Percentiles rank a stretch among this genome's conserved stretches.
These are phyloP conservation scores for Clunio marinus DNA, from an alignment of 2,888 invertebrate species.

Conservation along the genomic window DNA sequence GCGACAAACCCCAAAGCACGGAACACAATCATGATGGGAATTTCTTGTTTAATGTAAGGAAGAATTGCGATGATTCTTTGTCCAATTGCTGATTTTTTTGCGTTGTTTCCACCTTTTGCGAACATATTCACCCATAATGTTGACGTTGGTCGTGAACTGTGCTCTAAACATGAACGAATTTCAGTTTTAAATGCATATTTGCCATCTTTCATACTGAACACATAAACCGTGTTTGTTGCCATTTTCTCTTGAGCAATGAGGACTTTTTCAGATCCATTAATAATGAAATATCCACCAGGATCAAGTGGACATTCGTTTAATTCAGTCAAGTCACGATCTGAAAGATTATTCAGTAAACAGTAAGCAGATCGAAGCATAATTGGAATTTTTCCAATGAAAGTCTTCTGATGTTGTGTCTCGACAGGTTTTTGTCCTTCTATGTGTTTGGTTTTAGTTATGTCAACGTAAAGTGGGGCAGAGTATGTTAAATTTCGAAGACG, in stretches of 20 bases:
- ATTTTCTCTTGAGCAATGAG: constrained; percentile 99
- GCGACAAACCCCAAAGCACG: constrained; percentile 99
- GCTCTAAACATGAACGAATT: constrained; percentile 90
- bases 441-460: constrained; percentile 93
- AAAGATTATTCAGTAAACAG: constrained; percentile 87
- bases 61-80: constrained; percentile 96
- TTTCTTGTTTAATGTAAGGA: constrained; percentile 98
- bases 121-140: constrained; percentile 99
- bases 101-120: constrained; percentile 96
- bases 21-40: constrained; percentile 99
- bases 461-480: constrained; percentile 97
- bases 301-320: constrained; percentile 98
- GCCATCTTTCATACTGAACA: constrained; percentile 99
- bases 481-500: constrained; percentile 94
- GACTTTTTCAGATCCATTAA: constrained; percentile 98
- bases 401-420: constrained; percentile 73
- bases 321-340: constrained; percentile 98
- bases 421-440: constrained; percentile 87
- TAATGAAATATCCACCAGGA: constrained; percentile 99
- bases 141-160: constrained; percentile 92
- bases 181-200: constrained; percentile 99
- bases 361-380: constrained; percentile 99
- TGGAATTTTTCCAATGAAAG: constrained; percentile 87
- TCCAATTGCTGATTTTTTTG: constrained; percentile 98
- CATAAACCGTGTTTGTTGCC: constrained; percentile 99